Evolutionary conservation across 2,797 vertebrate genomes (phyloP).

Genomic region (Lepus oiostolus): DNA sequence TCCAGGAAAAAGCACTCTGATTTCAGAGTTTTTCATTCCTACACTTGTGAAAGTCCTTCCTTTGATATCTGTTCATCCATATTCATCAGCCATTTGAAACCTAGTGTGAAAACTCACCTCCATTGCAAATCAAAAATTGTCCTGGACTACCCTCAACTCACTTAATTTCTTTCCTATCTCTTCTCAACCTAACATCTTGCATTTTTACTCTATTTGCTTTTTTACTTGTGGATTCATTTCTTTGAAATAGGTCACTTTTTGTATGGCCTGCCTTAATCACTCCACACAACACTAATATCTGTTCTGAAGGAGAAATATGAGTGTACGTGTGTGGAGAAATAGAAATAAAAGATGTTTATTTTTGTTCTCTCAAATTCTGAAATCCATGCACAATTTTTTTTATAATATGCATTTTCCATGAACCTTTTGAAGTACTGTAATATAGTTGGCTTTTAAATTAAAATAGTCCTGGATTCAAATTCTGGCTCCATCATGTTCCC

Average conservation of each 20-base stretch:
- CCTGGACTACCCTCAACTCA: neutral
- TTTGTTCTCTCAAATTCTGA: too few relatives aligned
- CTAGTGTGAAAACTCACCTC: slow-evolving; percentile 40
- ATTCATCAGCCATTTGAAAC: slow-evolving; percentile 57
- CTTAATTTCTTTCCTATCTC: slow-evolving; percentile 50
- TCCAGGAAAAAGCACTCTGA: neutral
- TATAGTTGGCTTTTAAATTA: slow-evolving; percentile 2
- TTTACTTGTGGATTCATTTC: slow-evolving; percentile 38
- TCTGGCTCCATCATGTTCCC: neutral
- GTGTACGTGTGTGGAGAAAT: too few relatives aligned
- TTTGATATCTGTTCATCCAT: slow-evolving; percentile 51
- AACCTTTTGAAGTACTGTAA: too few relatives aligned
- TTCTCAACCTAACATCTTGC: slow-evolving; percentile 36
- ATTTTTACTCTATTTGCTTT: slow-evolving; percentile 29
- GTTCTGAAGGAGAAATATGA: slow-evolving; percentile 20
- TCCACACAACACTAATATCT: neutral
- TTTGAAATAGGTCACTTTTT: neutral
- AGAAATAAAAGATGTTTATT: too few relatives aligned
- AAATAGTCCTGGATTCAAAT: slow-evolving; percentile 48
- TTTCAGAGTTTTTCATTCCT: slow-evolving; percentile 35
- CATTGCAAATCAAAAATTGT: slow-evolving; percentile 5
- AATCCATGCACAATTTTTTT: too few relatives aligned
- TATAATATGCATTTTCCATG: too few relatives aligned
- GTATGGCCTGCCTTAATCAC: neutral
- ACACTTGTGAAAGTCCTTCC: neutral